A percentile compares a stretch with the other conserved stretches of the same genome.
Evolutionary conservation across 2,113 vertebrate genomes (phyloP).

Genomic region (Phoenicopterus ruber): DNA sequence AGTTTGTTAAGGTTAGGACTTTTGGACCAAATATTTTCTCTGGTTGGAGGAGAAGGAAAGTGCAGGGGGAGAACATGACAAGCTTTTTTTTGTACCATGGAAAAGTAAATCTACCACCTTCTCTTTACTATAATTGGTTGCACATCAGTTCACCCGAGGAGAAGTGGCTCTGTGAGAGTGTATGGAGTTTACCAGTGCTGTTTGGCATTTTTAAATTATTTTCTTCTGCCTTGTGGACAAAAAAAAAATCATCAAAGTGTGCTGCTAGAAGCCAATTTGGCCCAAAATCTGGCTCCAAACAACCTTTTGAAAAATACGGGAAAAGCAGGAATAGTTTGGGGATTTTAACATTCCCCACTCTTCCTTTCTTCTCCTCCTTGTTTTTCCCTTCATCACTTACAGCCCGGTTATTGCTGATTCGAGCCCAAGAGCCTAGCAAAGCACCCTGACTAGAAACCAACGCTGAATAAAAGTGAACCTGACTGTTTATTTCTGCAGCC

Average conservation of each 20-base stretch:
- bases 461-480: slow-evolving; percentile 17
- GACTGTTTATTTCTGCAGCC: not conserved
- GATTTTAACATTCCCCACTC: not conserved
- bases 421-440: not conserved
- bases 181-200: not conserved
- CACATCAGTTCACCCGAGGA: not conserved
- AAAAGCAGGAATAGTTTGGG: not conserved
- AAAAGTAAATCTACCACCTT: not conserved
- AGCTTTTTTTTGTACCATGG: not conserved
- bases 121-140: not conserved
- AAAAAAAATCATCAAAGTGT: not conserved
- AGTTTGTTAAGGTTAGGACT: not conserved
- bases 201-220: not conserved
- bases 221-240: not conserved
- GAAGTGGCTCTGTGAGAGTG: not conserved
- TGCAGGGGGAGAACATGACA: not conserved
- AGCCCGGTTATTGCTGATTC: not conserved
- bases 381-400: not conserved
- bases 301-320: not conserved
- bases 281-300: not conserved
- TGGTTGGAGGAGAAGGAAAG: not conserved
- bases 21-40: not conserved
- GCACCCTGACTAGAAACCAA: not conserved
- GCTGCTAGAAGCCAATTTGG: not conserved
- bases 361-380: not conserved